phyloP scores from a whole-genome alignment of 2,797 vertebrate species.

The Falco novaeseelandiae region DNA sequence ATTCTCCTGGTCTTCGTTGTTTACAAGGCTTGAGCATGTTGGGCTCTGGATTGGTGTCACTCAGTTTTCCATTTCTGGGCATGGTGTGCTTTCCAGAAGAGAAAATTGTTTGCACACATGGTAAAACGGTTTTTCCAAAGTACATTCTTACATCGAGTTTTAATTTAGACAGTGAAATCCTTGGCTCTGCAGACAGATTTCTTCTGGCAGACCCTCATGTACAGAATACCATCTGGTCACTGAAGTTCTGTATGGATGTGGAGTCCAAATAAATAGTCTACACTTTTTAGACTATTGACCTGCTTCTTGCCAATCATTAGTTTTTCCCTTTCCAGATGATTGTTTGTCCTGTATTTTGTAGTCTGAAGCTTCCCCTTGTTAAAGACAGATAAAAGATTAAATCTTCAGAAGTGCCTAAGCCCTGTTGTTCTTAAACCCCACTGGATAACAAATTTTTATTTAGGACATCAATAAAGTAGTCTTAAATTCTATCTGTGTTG shows the following conservation, averaged over 20 bases:
- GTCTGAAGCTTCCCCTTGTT: conserved; percentile 14
- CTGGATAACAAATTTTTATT: conserved; percentile 45
- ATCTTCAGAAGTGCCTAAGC: conserved; percentile 60
- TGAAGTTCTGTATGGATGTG: not conserved
- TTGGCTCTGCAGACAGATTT: not conserved
- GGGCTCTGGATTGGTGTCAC: not conserved
- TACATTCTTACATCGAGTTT: not conserved
- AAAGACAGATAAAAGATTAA: not conserved
- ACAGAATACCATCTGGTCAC: not conserved
- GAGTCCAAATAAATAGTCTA: not conserved
- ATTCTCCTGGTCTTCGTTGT: not conserved
- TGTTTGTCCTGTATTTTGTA: conserved; percentile 10
- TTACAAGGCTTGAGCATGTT: not conserved
- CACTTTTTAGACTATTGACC: not conserved
- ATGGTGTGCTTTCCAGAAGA: not conserved
- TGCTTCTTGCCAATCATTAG: not conserved
- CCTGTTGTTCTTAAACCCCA: not conserved
- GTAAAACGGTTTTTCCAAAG: not conserved
- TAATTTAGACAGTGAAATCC: not conserved
- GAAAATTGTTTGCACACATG: not conserved
- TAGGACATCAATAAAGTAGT: not conserved
- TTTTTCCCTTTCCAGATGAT: not conserved
- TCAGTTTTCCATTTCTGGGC: not conserved
- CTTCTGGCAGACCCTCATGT: not conserved
- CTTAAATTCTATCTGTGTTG: not conserved